phyloP scores from a whole-genome alignment of 2,888 invertebrate species.

The Ornithoptera priamus region DNA sequence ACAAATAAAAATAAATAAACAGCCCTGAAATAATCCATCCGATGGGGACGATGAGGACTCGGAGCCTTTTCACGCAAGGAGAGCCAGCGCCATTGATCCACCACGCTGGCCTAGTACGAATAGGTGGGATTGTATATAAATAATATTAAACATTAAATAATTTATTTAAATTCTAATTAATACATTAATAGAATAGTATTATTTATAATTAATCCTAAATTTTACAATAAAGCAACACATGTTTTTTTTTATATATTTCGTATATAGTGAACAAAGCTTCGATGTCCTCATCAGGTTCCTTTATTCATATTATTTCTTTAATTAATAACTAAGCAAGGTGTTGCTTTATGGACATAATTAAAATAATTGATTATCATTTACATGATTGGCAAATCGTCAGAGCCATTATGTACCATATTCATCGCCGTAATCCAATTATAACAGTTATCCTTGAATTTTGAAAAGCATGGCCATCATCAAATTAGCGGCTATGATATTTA shows the following conservation, averaged over 20 bases:
- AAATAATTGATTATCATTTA: constrained; percentile 18
- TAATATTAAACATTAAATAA: too few relatives aligned
- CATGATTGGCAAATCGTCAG: constrained; percentile 13
- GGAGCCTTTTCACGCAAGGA: too few relatives aligned
- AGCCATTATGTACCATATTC: constrained; percentile 25
- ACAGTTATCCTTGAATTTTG: constrained; percentile 24
- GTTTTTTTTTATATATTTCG: neutral
- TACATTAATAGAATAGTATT: too few relatives aligned
- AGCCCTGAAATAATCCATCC: too few relatives aligned
- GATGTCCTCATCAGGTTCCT: neutral
- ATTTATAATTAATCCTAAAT: neutral
- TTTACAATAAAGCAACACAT: neutral
- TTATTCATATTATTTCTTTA: constrained; percentile 3
- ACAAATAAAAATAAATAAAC: too few relatives aligned
- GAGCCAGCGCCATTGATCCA: too few relatives aligned
- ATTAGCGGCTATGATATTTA: constrained; percentile 28
- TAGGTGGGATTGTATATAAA: too few relatives aligned
- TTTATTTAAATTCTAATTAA: too few relatives aligned
- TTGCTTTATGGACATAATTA: constrained; percentile 8
- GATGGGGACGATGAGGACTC: too few relatives aligned
- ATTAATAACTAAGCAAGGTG: too few relatives aligned
- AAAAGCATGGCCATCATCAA: constrained; percentile 32
- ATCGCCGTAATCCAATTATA: constrained; percentile 25
- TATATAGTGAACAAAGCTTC: neutral
- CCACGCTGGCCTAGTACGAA: too few relatives aligned